Base-by-base conservation (phyloP, 1,140 invertebrate species). In the Zophobas atratus region DNA sequence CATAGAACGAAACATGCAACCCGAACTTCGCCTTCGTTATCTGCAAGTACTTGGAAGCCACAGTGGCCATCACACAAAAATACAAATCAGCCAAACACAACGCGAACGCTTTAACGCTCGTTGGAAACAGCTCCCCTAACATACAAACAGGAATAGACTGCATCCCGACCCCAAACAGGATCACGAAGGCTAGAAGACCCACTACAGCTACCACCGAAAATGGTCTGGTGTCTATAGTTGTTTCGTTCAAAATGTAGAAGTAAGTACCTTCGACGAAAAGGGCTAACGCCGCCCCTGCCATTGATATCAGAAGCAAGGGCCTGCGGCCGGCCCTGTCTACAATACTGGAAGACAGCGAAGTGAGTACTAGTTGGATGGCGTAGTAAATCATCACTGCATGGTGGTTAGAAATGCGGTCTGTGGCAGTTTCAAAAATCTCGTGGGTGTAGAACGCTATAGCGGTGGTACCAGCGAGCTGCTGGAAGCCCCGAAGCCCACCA, bases 401-500 rank as follows among this genome's bases (percentile, higher is more conserved):
- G 51, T 84, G 77, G 35, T 81, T 70, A 8, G 83, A 82, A 20
- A 85, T 76, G n/a, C 72, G 85, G 1, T 89, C 88, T 56, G 90
- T 89, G 6, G 89, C 90, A 33, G 88, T 86, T 8, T 89, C 88
- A 78, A 96, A 91, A 79, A 96, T 94, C 57, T 91, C 91, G 73
- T 94, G 92, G 33, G 93, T 90, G 82, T 95, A 95, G 43, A 93
- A 92, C 80, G 92, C 91, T 20, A 95, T 89, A 1, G 92, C 92
- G 60, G 93, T 93, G n/a, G 94, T 91, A 0, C 94, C 93, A 75
- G 91, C 93, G 43, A 94, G 89, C 83, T 95, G 93, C 84, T 95
- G 93, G 46, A 94, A 92, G 2, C 92, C 88, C 82, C 93, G 92
- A 71, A 95, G 86, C 5, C 90, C 87, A 39, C 91, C 82, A 8